These are phyloP conservation scores for Drosophila biarmipes DNA, from an alignment of 1,140 invertebrate genomes.

Conservation along the genomic window DNA sequence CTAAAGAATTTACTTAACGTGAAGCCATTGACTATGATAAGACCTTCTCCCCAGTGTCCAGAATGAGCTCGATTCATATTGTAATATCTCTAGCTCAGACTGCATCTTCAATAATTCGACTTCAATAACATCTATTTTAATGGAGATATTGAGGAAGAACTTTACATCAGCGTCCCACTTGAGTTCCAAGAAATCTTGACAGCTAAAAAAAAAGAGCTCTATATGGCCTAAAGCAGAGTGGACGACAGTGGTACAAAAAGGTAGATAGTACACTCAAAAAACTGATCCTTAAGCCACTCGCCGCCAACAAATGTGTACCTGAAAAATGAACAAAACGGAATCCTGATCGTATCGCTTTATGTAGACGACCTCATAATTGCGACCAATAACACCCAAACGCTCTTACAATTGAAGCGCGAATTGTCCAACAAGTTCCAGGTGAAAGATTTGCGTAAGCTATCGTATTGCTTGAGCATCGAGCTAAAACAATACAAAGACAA, in stretches of 20 bases:
- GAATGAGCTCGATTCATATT: slow-evolving; percentile 3
- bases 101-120: slow-evolving; percentile 5
- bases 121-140: not conserved
- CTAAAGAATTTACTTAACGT: slow-evolving; percentile 5
- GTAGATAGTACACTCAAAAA: not conserved
- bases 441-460: not conserved
- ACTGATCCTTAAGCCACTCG: slow-evolving; percentile 6
- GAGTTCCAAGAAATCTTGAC: not conserved
- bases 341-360: slow-evolving; percentile 2
- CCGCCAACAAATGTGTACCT: not conserved
- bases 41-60: slow-evolving; percentile 4
- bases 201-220: not conserved
- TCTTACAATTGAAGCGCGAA: not conserved
- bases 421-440: slow-evolving; percentile 1
- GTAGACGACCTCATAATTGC: not conserved
- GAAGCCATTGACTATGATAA: slow-evolving; percentile 6
- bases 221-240: slow-evolving; percentile 1
- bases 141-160: no score
- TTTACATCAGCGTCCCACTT: not conserved
- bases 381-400: not conserved
- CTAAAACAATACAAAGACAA: not conserved
- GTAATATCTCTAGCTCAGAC: slow-evolving; percentile 4
- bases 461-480: slow-evolving; percentile 2
- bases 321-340: not conserved
- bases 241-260: slow-evolving; percentile 5